Evolutionary conservation across 1,140 invertebrate genomes (phyloP).

Genomic region (Pentalonia nigronervosa): DNA sequence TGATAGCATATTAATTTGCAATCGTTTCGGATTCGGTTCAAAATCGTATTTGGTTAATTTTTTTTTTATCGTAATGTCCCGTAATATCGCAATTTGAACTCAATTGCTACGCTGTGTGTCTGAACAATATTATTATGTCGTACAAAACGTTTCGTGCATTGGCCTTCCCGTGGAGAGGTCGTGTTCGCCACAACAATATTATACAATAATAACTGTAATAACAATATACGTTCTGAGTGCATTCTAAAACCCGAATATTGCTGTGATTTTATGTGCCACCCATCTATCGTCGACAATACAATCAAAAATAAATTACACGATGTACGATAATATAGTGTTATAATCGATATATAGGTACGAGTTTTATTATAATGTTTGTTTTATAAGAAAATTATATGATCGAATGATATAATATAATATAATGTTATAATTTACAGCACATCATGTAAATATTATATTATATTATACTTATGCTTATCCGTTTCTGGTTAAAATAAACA

Average conservation of each 20-base stretch:
- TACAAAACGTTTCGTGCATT: not conserved
- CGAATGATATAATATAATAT: not conserved
- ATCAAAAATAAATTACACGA: not conserved
- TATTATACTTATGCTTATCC: too few relatives aligned
- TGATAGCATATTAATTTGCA: not conserved
- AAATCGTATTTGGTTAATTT: not conserved
- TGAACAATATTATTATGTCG: too few relatives aligned
- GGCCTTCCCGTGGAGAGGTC: too few relatives aligned
- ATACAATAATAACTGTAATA: not conserved
- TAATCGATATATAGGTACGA: not conserved
- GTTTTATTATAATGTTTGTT: not conserved
- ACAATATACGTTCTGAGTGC: too few relatives aligned
- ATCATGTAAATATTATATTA: too few relatives aligned
- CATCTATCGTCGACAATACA: not conserved
- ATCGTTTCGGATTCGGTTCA: not conserved
- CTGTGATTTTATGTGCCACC: not conserved
- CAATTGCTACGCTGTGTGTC: too few relatives aligned
- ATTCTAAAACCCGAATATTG: not conserved
- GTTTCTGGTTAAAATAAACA: too few relatives aligned
- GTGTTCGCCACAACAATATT: not conserved
- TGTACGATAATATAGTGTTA: not conserved
- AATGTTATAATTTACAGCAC: too few relatives aligned
- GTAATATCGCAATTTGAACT: not conserved
- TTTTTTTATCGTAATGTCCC: not conserved
- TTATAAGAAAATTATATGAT: not conserved